Conservation (phyloP, 2,113 vertebrate genomes). For the Pygoscelis antarcticus region DNA sequence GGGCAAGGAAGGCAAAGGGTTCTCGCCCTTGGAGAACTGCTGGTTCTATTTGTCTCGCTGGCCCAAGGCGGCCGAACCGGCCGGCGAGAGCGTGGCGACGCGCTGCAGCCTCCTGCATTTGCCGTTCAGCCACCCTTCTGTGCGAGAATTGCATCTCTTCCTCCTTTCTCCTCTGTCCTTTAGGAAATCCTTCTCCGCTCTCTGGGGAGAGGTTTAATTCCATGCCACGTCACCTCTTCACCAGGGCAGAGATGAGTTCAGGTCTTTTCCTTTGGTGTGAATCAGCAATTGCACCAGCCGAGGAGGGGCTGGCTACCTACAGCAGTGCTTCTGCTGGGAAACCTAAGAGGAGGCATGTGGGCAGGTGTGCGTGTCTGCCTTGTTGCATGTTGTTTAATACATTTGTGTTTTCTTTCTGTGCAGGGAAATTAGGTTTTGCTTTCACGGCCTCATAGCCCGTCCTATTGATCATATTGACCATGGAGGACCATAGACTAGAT, state of each 20-base stretch:
- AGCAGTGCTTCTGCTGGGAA: background rate
- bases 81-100: accelerated
- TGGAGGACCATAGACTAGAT: slow-evolving; percentile 42
- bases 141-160: background rate
- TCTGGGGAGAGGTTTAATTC: background rate
- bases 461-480: slow-evolving; percentile 54
- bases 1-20: background rate
- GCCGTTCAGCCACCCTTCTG: background rate
- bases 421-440: slow-evolving; percentile 68
- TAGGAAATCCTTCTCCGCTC: background rate
- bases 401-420: slow-evolving; percentile 9
- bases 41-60: background rate
- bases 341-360: accelerated
- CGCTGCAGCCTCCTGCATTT: background rate
- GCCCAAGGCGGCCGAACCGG: accelerated
- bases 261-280: background rate
- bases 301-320: background rate
- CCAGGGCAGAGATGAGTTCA: background rate
- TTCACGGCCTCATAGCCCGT: slow-evolving; percentile 44
- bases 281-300: background rate
- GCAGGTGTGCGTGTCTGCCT: background rate
- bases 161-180: background rate
- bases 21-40: background rate
- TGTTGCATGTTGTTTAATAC: background rate
- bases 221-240: background rate